These are phyloP conservation scores for Cosmorhoe ocellata DNA, from an alignment of 2,888 invertebrate species.

Conservation along the genomic window DNA sequence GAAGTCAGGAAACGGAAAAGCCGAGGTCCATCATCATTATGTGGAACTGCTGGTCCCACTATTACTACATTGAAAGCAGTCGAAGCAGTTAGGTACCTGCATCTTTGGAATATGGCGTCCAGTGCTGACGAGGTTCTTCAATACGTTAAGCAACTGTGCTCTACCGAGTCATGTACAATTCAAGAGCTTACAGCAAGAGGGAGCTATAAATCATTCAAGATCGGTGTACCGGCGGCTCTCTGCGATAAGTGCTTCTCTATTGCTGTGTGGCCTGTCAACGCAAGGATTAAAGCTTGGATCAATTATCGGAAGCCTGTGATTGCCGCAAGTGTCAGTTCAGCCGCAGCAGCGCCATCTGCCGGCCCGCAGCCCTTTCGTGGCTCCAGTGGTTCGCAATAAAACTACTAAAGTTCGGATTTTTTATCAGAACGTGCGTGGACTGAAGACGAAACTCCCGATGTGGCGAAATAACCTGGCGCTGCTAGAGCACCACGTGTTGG, in stretches of 20 bases:
- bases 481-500: background rate
- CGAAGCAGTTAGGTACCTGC: constrained; percentile 25
- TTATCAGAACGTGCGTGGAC: constrained; percentile 7
- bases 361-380: constrained; percentile 8
- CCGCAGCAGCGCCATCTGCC: background rate
- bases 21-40: constrained; percentile 1
- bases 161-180: constrained; percentile 21
- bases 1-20: constrained; percentile 3
- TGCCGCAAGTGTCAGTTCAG: background rate
- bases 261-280: constrained; percentile 9
- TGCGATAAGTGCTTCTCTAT: constrained; percentile 1
- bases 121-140: constrained; percentile 17
- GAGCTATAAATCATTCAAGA: constrained; percentile 20
- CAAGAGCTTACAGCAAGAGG: constrained; percentile 30
- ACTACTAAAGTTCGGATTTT: background rate
- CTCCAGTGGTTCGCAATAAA: background rate
- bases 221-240: background rate
- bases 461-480: background rate
- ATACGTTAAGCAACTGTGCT: constrained; percentile 26
- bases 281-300: constrained; percentile 15
- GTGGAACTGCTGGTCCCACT: constrained; percentile 11
- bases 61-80: constrained; percentile 13
- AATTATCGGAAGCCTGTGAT: background rate
- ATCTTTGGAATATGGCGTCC: constrained; percentile 38
- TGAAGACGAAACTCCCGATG: background rate